Evolutionary conservation across 2,113 vertebrate species (phyloP), one percentile per base, ranked within the genome.

Genomic region (Cottus gobio): DNA sequence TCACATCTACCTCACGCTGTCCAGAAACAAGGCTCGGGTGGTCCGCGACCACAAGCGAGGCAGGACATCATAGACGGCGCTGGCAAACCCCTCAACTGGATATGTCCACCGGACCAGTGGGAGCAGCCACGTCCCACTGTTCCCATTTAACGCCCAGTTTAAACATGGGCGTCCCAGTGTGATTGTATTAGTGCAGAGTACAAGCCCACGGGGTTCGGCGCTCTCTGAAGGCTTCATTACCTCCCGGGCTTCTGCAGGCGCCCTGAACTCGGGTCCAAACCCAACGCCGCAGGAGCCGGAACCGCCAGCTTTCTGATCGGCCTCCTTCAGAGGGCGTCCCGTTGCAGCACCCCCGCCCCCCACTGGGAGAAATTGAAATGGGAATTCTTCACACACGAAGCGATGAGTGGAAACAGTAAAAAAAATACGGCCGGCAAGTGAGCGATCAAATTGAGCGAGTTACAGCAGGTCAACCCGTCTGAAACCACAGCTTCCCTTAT

Each of bases 131-230:
- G 44, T 62, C 80, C 48, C 50, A 5, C 28, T 48, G 63, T 64
- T 75, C 61, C 42, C 52, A 60, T 79, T 84, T 71, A 20, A 34
- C 18, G 16, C 22, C 50, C 36, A 42, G 34, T 63, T 79, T 58
- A 64, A 64, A 74, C 30, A 50, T 31, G 44, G 20, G 66, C 7
- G 4, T 24, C 46, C 46, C 18, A 44, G 8, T 15, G 65, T 30
- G 42, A 16, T 22, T 15, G 54, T 58, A 3, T 30, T 13, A 13
- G 28, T 9, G 28, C 26, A 9, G 28, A 13, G 42, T 6, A 13
- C 31, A 18, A 15, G 15, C 42, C 4, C 42, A 76, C 31, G 31
- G 62, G 15, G 7, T 24, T 42, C 12, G 52, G 24, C 18, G 3
- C 13, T 30, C 60, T 31, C 42, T 56, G 54, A 42, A 71, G 58